These are phyloP conservation scores for Ylistrum balloti DNA, from an alignment of 1,140 invertebrate species.

Conservation along the genomic window DNA sequence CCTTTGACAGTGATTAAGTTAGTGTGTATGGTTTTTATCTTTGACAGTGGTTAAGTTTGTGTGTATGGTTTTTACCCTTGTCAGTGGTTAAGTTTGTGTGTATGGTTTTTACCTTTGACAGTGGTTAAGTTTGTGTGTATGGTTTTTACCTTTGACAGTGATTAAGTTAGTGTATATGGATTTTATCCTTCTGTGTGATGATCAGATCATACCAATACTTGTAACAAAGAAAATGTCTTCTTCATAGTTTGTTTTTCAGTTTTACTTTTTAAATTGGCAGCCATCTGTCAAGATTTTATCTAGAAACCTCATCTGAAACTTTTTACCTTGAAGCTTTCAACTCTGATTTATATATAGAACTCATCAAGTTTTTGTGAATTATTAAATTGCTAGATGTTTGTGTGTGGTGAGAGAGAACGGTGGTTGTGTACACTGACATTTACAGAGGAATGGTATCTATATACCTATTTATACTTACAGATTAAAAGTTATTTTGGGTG, in stretches of 20 bases:
- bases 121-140: neutral
- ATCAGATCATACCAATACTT: neutral
- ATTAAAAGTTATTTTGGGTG: conserved; percentile 33
- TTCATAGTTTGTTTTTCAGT: neutral
- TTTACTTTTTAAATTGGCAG: neutral
- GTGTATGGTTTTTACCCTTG: neutral
- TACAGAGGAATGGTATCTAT: neutral
- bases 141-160: neutral
- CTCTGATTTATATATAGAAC: neutral
- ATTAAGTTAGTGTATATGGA: neutral
- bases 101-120: neutral
- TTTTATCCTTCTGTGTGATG: neutral
- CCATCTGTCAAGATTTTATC: neutral
- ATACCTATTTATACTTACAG: conserved; percentile 21
- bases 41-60: neutral
- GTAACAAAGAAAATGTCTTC: neutral
- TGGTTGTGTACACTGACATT: neutral
- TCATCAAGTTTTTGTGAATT: conserved; percentile 40
- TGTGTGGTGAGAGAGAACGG: neutral
- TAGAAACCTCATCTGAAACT: neutral
- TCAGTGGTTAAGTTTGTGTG: neutral
- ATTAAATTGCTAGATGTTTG: conserved; percentile 3
- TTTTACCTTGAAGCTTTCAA: neutral
- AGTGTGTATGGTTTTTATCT: too few species aligned
- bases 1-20: neutral